Base-by-base conservation (phyloP, 2,797 vertebrate genomes). In the Ceryle rudis region DNA sequence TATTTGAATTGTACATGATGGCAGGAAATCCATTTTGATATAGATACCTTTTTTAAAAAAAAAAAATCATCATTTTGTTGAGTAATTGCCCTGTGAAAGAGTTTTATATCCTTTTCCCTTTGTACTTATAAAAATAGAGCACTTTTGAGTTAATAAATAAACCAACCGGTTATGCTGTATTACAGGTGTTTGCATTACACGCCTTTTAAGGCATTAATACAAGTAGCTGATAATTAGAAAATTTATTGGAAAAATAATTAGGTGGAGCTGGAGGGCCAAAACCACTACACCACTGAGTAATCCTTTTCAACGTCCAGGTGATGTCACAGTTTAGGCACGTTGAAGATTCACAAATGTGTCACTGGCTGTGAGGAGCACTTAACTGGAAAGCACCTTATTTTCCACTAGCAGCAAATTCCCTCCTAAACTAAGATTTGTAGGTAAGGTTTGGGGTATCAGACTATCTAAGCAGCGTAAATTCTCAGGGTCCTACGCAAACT, bases 51-150 rank as follows among this genome's bases (percentile, higher is more conserved):
- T n/a, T n/a, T n/a, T n/a, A n/a, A n/a, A n/a, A n/a, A n/a, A n/a
- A n/a, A n/a, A n/a, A n/a, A 9, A 10, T 4, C 0, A 20, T 47
- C 0, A 16, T 78, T 47, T 74, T 22, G 5, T 58, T 21, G 33
- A 85, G 4, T 67, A 33, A 51, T 39, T 5, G 16, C 10, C 26
- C 33, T 1, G 4, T 26, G 14, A 46, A 47, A 54, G 18, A 6
- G 3, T 15, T 71, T 14, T 6, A 10, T 20, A 16, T 73, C 22
- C 18, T 74, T 14, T 66, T 71, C 28, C 33, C 41, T 21, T 71
- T 46, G 10, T 42, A 35, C 26, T 81, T 10, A 14, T 61, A 58
- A 80, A 35, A 62, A 47, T 61, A 33, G 2, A 90, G 25, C 55
- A 47, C 2, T 37, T 93, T 58, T 77, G 14, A 74, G 17, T 70